Evolutionary conservation across 2,888 invertebrate genomes (phyloP).

Genomic region (Phalera bucephala): DNA sequence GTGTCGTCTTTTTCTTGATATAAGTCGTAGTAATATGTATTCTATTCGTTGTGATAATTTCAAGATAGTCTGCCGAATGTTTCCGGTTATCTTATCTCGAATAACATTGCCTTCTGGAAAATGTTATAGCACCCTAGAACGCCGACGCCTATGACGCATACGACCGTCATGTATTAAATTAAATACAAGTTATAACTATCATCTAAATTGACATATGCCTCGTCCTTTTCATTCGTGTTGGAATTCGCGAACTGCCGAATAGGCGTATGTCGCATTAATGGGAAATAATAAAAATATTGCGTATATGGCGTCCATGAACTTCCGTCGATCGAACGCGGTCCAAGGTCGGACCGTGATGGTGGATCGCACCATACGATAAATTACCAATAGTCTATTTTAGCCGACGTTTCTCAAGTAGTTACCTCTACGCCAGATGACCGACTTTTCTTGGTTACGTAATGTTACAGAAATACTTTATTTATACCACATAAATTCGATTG

Average conservation of each 20-base stretch:
- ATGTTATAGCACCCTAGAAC: too few relatives aligned
- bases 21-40: conserved; percentile 1
- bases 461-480: conserved; percentile 50
- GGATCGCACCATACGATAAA: conserved; percentile 66
- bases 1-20: conserved; percentile 20
- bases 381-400: conserved; percentile 52
- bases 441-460: conserved; percentile 68
- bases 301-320: conserved; percentile 70
- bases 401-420: conserved; percentile 52
- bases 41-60: too few relatives aligned
- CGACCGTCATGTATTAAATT: too few relatives aligned
- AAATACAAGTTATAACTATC: too few relatives aligned
- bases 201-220: neutral
- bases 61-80: too few relatives aligned
- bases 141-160: too few relatives aligned
- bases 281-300: conserved; percentile 37
- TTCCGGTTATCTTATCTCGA: too few relatives aligned
- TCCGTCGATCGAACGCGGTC: conserved; percentile 56
- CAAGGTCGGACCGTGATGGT: conserved; percentile 66
- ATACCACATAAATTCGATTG: too few relatives aligned
- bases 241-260: conserved; percentile 15
- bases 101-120: too few relatives aligned
- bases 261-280: conserved; percentile 32
- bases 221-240: conserved; percentile 14
- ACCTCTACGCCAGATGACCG: conserved; percentile 66